Percentiles rank a stretch among this genome's conserved stretches.
phyloP scores from a whole-genome alignment of 2,113 vertebrate genomes.

The Gulo gulo region DNA sequence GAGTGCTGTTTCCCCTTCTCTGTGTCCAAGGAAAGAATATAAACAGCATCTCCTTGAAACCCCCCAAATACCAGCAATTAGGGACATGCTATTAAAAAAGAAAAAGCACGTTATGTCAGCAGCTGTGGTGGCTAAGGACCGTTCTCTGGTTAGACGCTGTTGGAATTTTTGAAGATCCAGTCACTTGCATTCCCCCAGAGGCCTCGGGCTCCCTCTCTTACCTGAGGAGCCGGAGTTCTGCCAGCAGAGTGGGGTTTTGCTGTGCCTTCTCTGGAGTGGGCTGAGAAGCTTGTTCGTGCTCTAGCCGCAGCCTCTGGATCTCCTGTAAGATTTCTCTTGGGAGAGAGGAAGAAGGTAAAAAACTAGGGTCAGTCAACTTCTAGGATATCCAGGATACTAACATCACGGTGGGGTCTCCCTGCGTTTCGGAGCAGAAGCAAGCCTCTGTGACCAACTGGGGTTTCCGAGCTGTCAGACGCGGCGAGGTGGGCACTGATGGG shows the following conservation, averaged over 20 bases:
- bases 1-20: background rate
- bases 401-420: background rate
- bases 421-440: background rate
- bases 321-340: slow-evolving; percentile 98
- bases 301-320: slow-evolving; percentile 95
- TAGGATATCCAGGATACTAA: background rate
- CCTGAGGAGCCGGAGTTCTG: slow-evolving; percentile 97
- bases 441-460: background rate
- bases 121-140: background rate
- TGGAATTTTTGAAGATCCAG: background rate
- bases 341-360: slow-evolving; percentile 64
- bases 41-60: background rate
- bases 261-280: slow-evolving; percentile 93
- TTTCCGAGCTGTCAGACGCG: background rate
- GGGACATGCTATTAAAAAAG: background rate
- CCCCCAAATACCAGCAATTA: background rate
- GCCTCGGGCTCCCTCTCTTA: slow-evolving; percentile 61
- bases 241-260: slow-evolving; percentile 96
- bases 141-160: background rate
- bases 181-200: rapidly evolving
- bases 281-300: slow-evolving; percentile 97
- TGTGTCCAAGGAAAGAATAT: background rate
- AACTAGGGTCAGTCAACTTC: slow-evolving; percentile 41
- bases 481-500: background rate
- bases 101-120: background rate